Percentiles rank a stretch among this genome's conserved stretches.
phyloP scores from a whole-genome alignment of 2,888 invertebrate species.

The Chironomus riparius region DNA sequence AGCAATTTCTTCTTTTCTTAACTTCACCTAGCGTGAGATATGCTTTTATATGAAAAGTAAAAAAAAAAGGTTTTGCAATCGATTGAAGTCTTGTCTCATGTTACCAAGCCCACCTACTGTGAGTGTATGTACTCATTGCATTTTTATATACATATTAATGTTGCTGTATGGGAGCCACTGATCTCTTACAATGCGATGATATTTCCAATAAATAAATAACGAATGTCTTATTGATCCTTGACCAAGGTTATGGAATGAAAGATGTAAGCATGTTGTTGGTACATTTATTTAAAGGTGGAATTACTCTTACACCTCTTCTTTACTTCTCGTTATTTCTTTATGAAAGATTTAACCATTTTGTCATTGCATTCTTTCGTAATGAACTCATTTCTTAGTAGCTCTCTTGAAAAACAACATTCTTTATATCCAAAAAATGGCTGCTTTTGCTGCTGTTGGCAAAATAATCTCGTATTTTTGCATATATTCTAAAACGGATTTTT shows the following conservation, averaged over 20 bases:
- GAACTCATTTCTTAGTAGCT: background rate
- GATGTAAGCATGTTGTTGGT: background rate
- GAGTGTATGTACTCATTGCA: background rate
- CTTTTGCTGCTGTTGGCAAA: too few species aligned
- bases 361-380: background rate
- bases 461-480: too few species aligned
- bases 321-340: too few species aligned
- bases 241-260: constrained; percentile 14
- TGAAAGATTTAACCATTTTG: background rate
- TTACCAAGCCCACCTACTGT: background rate
- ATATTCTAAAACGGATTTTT: too few species aligned
- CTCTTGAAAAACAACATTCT: background rate
- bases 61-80: background rate
- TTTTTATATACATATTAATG: background rate
- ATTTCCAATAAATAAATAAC: background rate
- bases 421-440: too few species aligned
- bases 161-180: background rate
- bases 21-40: too few species aligned
- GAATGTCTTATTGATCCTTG: constrained; percentile 14
- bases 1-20: too few species aligned
- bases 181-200: background rate
- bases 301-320: background rate
- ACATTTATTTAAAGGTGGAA: background rate
- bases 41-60: too few species aligned
- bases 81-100: background rate